These are phyloP conservation scores for Ceyx erithaca DNA, from an alignment of 2,797 vertebrate genomes.

Conservation along the genomic window DNA sequence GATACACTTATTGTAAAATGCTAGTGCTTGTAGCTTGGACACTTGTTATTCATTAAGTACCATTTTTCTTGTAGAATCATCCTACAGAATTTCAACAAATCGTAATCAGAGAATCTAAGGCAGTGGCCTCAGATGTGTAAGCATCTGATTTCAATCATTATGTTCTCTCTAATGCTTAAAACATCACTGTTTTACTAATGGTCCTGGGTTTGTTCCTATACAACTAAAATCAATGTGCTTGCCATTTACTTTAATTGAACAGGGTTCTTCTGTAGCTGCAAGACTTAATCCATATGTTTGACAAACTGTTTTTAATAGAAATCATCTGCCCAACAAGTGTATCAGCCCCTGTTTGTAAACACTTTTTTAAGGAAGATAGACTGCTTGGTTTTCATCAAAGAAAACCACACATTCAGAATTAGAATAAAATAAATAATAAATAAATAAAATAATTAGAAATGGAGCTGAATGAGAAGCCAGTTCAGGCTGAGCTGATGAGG, in stretches of 20 bases:
- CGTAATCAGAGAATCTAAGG: background rate
- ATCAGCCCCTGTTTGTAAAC: background rate
- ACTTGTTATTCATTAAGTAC: background rate
- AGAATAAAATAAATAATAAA: no score
- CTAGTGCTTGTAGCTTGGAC: background rate
- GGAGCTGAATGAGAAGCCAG: background rate
- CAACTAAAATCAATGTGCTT: background rate
- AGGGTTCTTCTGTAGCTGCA: background rate
- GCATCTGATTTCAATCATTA: background rate
- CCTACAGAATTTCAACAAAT: background rate
- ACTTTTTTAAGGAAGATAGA: background rate
- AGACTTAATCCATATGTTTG: conserved; percentile 5
- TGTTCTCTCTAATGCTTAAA: background rate
- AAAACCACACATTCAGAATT: background rate
- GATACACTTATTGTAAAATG: background rate
- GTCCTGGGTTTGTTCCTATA: background rate
- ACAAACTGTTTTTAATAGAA: background rate
- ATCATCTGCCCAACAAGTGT: background rate
- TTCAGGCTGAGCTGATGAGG: background rate
- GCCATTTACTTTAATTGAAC: background rate
- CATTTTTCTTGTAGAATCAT: background rate
- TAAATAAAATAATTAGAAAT: background rate
- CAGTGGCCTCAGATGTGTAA: background rate
- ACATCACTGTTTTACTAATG: background rate
- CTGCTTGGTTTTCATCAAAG: background rate